A percentile compares a stretch with the other conserved stretches of the same genome.
phyloP scores from a whole-genome alignment of 2,113 vertebrate genomes.

The Gulo gulo region DNA sequence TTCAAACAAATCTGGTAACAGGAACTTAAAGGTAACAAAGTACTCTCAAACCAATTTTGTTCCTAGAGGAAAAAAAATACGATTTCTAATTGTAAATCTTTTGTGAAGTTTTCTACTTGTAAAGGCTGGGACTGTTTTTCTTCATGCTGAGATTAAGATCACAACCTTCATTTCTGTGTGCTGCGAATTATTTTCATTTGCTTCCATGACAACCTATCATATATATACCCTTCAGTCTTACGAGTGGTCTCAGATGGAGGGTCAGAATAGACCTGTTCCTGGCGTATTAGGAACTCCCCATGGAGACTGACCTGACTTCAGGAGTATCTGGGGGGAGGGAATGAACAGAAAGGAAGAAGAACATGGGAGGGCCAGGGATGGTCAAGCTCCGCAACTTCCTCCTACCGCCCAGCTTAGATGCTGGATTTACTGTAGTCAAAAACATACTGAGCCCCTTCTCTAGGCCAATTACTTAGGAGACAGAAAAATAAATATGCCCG shows the following conservation, averaged over 20 bases:
- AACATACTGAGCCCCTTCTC: not conserved
- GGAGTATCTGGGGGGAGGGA: not conserved
- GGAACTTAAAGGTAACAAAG: conserved; percentile 45
- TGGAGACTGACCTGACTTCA: not conserved
- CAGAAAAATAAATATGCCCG: not conserved
- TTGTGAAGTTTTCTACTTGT: not conserved
- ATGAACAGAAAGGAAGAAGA: not conserved
- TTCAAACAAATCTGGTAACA: conserved; percentile 62
- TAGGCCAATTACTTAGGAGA: not conserved
- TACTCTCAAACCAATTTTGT: conserved; percentile 49
- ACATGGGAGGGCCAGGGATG: not conserved
- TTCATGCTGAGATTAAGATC: conserved; percentile 18
- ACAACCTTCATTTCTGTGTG: not conserved
- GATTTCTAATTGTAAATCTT: not conserved
- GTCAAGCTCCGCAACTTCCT: not conserved
- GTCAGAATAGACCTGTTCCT: not conserved
- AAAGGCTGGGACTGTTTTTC: not conserved
- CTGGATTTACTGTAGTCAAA: not conserved
- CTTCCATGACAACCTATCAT: not conserved
- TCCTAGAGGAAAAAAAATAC: not conserved
- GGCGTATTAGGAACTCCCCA: not conserved
- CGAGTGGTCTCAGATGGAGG: not conserved
- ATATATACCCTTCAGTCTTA: not conserved
- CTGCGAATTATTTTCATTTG: not conserved
- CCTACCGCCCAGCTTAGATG: not conserved